Base-by-base conservation (phyloP, 1,140 invertebrate species). In the Philaenus spumarius region DNA sequence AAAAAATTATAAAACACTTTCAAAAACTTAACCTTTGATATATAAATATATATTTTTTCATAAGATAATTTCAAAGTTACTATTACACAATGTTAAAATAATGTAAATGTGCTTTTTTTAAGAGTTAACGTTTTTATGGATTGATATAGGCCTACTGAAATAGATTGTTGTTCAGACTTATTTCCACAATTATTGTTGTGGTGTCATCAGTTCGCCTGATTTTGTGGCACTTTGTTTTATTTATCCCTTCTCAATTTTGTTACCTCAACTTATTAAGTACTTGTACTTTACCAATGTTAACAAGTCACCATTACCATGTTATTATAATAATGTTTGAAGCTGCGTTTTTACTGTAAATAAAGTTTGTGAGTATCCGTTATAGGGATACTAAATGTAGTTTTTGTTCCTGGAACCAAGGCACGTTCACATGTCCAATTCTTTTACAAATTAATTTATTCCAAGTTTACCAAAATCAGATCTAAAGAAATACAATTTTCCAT, bases 281-380 rank as follows among this genome's bases (percentile, higher is more conserved):
- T 63, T 59, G 58, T 63, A 63, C 26, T 59, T 63, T 63, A 59
- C 61, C 57, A 59, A 30, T 47, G 42, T 62, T 59, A 55, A 62
- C 56, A 62, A 62, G 61, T 62, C 57, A 59, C 50, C 60, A 59
- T 62, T 62, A 62, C 61, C 61, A 62, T 55, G 61, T 62, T 60
- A 55, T 55, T 54, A 60, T 48, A 52, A 46, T 58, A 58, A 58
- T 58, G 56, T 50, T 34, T 58, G 50, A 40, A 47, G 55, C 35
- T 57, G 39, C 48, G 46, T 58, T 53, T 34, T 35, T 52, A 58
- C 37, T 46, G 51, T 46, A 60, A 43, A 55, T 46, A 47, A 54
- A 45, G 24, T 59, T 52, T 62, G 56, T 54, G 43, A 30, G 56
- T 55, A 62, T 62, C 55, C 56, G 56, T 62, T 62, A 42, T 62